A percentile compares a stretch with the other conserved stretches of the same genome.
Conservation (phyloP, 2,888 invertebrate genomes). For the Tetrapedia diversipes region DNA sequence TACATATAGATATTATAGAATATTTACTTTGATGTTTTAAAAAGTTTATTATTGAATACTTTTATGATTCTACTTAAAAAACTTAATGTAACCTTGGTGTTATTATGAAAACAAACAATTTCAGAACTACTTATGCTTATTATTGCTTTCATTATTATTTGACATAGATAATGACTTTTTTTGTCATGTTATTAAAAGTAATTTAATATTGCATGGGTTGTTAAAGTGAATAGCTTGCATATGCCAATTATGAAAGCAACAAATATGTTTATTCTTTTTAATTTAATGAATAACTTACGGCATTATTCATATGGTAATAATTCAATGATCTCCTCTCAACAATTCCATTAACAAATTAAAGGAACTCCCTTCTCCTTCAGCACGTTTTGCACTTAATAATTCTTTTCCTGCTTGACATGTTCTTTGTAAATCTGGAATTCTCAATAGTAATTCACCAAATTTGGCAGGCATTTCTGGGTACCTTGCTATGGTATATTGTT, state of each 20-base stretch:
- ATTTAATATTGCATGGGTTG: too few relatives aligned
- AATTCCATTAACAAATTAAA: slow-evolving; percentile 98
- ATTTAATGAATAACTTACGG: slow-evolving; percentile 58
- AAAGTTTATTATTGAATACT: too few relatives aligned
- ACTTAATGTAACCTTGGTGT: too few relatives aligned
- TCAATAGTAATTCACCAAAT: slow-evolving; percentile 95
- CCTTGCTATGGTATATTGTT: slow-evolving; percentile 95
- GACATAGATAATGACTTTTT: too few relatives aligned
- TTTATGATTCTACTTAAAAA: too few relatives aligned
- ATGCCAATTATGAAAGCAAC: not conserved
- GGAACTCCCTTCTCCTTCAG: slow-evolving; percentile 90
- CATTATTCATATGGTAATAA: slow-evolving; percentile 50
- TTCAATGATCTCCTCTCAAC: slow-evolving; percentile 94
- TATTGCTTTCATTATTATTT: too few relatives aligned
- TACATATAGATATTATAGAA: too few relatives aligned
- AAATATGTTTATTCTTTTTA: not conserved
- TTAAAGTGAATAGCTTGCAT: too few relatives aligned
- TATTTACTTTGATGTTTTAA: too few relatives aligned
- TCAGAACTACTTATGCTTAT: too few relatives aligned
- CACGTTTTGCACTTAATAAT: slow-evolving; percentile 93
- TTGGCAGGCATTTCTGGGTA: slow-evolving; percentile 97
- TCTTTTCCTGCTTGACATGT: slow-evolving; percentile 98
- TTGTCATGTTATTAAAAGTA: too few relatives aligned
- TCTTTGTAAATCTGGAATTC: slow-evolving; percentile 97
- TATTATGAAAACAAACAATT: too few relatives aligned